Conservation (phyloP, 2,113 vertebrate genomes). For the Callospermophilus lateralis region DNA sequence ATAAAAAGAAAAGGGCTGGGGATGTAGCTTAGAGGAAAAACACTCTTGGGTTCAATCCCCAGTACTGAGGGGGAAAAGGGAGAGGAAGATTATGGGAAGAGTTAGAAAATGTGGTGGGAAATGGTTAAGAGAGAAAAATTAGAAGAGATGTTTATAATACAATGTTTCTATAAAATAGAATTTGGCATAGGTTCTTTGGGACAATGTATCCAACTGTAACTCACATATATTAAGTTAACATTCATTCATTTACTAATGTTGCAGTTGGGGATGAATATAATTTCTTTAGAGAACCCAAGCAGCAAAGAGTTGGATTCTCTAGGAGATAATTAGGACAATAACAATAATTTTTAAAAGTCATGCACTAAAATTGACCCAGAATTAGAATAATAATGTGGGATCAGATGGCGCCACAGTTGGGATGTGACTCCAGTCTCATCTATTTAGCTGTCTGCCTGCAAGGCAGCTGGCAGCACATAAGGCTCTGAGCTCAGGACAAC, state of each 20-base stretch:
- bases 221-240: neutral
- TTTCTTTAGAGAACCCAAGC: neutral
- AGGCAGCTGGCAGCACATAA: neutral
- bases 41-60: too few species aligned
- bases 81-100: neutral
- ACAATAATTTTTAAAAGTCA: constrained; percentile 63
- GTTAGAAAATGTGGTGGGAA: neutral
- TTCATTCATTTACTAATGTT: constrained; percentile 47
- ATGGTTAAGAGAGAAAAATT: neutral
- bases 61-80: neutral
- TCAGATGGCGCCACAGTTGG: constrained; percentile 64
- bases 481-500: neutral
- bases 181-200: neutral
- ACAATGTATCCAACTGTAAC: neutral
- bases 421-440: constrained; percentile 61
- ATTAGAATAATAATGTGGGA: constrained; percentile 62
- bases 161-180: neutral
- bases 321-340: constrained; percentile 72
- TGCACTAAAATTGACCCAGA: constrained; percentile 63
- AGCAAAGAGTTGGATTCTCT: constrained; percentile 42
- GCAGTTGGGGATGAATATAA: neutral
- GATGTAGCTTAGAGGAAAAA: too few species aligned
- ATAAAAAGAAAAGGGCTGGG: neutral
- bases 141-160: neutral
- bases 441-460: constrained; percentile 51